These are phyloP conservation scores for Luidia sarsii DNA, from an alignment of 53 echinoderm and acorn worm species.

Conservation along the genomic window DNA sequence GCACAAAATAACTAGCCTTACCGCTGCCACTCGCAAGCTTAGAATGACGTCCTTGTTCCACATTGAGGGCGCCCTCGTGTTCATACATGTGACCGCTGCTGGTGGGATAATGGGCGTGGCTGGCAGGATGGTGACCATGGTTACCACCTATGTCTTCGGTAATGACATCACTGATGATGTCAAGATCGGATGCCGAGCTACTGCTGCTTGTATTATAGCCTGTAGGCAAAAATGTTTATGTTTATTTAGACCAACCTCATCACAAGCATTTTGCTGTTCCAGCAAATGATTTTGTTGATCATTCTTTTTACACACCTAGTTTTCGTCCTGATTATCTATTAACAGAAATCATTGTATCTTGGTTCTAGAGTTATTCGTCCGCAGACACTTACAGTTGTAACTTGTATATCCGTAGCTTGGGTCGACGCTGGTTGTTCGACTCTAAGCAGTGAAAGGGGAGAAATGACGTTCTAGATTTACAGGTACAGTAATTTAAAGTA, in stretches of 20 bases:
- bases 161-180: conserved; percentile 64
- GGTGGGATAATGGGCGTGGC: conserved; percentile 40
- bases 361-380: no score
- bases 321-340: no score
- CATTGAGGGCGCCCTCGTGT: conserved; percentile 39
- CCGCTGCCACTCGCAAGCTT: conserved; percentile 49
- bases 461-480: no score
- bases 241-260: no score
- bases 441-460: background rate
- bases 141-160: conserved; percentile 41
- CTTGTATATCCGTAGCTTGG: background rate
- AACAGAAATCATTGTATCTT: no score
- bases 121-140: conserved; percentile 43
- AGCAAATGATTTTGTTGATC: background rate
- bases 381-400: conserved; percentile 45
- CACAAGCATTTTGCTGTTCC: background rate
- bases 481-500: no score
- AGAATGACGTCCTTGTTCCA: conserved; percentile 31
- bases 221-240: background rate
- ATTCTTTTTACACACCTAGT: background rate
- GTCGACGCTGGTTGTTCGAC: conserved; percentile 6
- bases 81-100: conserved; percentile 52
- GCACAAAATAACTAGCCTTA: no score
- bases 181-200: conserved; percentile 47
- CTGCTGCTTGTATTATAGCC: background rate